phyloP scores from a whole-genome alignment of 2,113 vertebrate species.

The Tupaia tana region DNA sequence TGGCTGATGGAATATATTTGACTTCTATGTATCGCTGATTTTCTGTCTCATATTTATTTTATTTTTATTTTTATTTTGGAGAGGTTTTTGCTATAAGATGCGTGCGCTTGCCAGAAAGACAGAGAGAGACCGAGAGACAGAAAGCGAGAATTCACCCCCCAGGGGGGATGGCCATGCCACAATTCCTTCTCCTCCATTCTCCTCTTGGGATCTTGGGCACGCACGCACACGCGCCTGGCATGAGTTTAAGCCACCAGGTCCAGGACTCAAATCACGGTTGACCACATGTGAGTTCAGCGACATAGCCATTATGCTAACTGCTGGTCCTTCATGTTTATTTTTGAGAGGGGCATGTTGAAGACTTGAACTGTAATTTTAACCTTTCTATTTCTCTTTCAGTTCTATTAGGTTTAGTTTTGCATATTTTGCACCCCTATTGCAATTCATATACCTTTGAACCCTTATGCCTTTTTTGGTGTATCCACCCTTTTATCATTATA shows the following conservation, averaged over 20 bases:
- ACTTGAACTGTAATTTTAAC: not conserved
- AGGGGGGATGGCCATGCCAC: too few relatives aligned
- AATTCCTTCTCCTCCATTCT: too few relatives aligned
- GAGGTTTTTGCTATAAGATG: not conserved
- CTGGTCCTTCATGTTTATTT: not conserved
- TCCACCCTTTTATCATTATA: not conserved
- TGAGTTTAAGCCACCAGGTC: too few relatives aligned
- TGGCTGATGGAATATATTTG: not conserved
- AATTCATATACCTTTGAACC: not conserved
- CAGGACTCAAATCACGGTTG: too few relatives aligned
- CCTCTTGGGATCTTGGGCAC: too few relatives aligned
- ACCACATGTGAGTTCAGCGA: too few relatives aligned
- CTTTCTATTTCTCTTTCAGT: conserved; percentile 24
- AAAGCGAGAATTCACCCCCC: too few relatives aligned
- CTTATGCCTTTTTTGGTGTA: not conserved
- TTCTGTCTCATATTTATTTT: not conserved
- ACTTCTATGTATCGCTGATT: not conserved
- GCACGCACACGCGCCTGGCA: too few relatives aligned
- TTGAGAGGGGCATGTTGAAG: not conserved
- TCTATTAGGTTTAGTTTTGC: not conserved
- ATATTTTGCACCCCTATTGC: conserved; percentile 15
- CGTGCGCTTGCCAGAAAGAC: too few relatives aligned
- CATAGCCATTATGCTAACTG: too few relatives aligned
- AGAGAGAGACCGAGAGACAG: too few relatives aligned
- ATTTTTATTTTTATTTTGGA: not conserved